These are phyloP conservation scores for Limonius californicus DNA, from an alignment of 1,140 invertebrate species.

Conservation along the genomic window DNA sequence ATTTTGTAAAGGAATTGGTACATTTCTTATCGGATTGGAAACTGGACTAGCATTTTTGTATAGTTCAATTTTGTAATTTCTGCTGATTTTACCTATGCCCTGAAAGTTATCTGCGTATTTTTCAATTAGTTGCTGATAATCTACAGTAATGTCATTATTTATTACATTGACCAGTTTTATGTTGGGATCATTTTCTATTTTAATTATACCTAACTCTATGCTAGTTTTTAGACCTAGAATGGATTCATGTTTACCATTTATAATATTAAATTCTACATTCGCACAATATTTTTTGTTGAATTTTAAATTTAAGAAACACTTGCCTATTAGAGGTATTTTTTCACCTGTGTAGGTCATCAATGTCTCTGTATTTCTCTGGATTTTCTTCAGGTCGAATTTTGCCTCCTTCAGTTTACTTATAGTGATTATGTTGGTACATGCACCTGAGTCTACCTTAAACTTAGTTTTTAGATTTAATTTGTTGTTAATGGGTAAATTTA, in stretches of 20 bases:
- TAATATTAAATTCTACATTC: conserved; percentile 14
- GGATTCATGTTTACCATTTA: conserved; percentile 6
- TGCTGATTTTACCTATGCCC: conserved; percentile 2
- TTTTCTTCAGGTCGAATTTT: neutral
- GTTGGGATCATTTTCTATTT: neutral
- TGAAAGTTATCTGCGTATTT: neutral
- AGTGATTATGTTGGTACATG: conserved; percentile 15
- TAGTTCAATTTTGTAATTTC: neutral
- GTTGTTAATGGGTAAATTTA: neutral
- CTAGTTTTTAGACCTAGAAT: conserved; percentile 20
- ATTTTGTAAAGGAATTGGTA: conserved; percentile 15
- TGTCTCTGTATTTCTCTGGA: neutral
- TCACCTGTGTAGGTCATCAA: conserved; percentile 4
- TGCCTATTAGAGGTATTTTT: neutral
- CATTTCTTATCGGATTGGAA: neutral
- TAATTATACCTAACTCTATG: conserved; percentile 15
- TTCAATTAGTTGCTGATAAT: neutral
- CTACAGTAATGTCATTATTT: too few relatives aligned
- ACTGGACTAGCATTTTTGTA: conserved; percentile 2
- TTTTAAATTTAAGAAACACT: neutral
- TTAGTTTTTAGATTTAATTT: neutral
- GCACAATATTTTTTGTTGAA: neutral
- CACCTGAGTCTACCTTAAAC: conserved; percentile 19
- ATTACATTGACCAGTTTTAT: neutral
- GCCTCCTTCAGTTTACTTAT: neutral